A percentile compares a stretch with the other conserved stretches of the same genome.
phyloP scores from a whole-genome alignment of 2,113 vertebrate genomes.

The Psilopogon haemacephalus region DNA sequence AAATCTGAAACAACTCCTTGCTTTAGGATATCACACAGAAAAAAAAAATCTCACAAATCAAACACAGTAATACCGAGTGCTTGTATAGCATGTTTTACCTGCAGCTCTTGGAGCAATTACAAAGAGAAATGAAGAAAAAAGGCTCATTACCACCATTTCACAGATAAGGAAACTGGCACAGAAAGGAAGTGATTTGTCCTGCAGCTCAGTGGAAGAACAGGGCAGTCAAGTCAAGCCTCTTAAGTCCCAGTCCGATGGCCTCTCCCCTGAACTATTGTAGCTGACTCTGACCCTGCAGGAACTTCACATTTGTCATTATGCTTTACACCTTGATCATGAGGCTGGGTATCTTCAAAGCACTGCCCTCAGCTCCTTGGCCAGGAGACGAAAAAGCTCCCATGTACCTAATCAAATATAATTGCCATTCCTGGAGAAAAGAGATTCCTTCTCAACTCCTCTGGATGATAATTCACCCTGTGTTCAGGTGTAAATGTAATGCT shows the following conservation, averaged over 20 bases:
- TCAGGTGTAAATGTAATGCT: constrained; percentile 71
- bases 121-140: constrained; percentile 62
- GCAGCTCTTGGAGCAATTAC: constrained; percentile 57
- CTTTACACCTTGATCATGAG: constrained; percentile 68
- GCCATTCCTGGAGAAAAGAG: constrained; percentile 70
- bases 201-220: constrained; percentile 52
- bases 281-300: constrained; percentile 56
- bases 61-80: constrained; percentile 42
- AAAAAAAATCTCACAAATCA: constrained; percentile 59
- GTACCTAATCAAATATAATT: constrained; percentile 71
- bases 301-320: constrained; percentile 67
- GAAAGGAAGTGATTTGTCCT: constrained; percentile 67
- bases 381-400: constrained; percentile 68
- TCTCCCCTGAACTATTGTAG: constrained; percentile 65
- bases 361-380: constrained; percentile 66
- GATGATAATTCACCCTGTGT: constrained; percentile 69
- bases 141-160: constrained; percentile 62
- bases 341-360: constrained; percentile 68
- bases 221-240: constrained; percentile 64
- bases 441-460: constrained; percentile 68
- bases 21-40: neutral
- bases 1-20: constrained; percentile 37
- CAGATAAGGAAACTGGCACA: constrained; percentile 60
- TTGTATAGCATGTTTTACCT: constrained; percentile 50
- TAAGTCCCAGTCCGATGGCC: constrained; percentile 64